These are phyloP conservation scores for Cataglyphis hispanica DNA, from an alignment of 1,140 invertebrate genomes.

Conservation along the genomic window DNA sequence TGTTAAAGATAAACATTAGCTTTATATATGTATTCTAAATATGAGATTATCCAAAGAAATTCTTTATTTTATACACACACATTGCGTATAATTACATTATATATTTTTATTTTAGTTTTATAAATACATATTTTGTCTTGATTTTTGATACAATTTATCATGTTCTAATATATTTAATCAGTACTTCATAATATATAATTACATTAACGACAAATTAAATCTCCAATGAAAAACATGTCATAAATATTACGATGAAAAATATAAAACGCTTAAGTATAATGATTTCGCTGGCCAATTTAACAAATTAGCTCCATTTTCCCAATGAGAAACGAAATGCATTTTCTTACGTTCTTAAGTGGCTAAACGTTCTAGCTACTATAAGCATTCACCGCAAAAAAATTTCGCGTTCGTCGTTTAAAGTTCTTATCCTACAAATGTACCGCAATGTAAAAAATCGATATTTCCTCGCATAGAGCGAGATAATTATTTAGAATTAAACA, in stretches of 20 bases:
- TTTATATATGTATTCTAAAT: neutral
- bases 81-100: no score
- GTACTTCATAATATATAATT: neutral
- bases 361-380: conserved; percentile 5
- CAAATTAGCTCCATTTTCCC: neutral
- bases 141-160: neutral
- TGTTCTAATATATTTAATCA: neutral
- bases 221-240: neutral
- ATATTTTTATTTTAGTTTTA: neutral
- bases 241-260: neutral
- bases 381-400: neutral
- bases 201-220: neutral
- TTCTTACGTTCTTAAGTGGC: conserved; percentile 21
- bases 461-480: neutral
- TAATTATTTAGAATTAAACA: conserved; percentile 34
- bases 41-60: neutral
- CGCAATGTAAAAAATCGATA: neutral
- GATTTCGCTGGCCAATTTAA: neutral
- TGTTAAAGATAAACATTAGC: neutral
- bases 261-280: neutral
- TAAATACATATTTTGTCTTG: neutral
- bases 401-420: neutral
- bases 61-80: no score
- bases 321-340: conserved; percentile 9
- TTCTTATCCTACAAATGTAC: neutral